phyloP scores from a whole-genome alignment of 2,797 vertebrate genomes.

The Pipistrellus nathusii region DNA sequence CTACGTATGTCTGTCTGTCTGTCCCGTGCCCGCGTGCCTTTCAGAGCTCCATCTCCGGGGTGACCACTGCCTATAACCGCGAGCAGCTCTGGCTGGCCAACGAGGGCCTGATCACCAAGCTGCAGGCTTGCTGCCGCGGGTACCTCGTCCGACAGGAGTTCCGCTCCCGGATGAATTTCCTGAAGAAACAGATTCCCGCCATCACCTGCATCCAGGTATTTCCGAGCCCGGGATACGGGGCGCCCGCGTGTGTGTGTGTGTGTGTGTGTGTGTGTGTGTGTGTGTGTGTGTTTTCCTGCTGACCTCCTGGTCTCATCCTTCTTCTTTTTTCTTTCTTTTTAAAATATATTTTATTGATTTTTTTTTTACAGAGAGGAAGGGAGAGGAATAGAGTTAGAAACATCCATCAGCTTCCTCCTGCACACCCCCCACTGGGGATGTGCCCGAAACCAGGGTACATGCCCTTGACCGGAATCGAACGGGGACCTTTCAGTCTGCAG shows the following conservation, averaged over 20 bases:
- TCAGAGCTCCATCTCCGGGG: conserved; percentile 95
- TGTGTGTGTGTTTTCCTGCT: too few species aligned
- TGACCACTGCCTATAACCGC: conserved; percentile 96
- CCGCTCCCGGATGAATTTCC: conserved; percentile 92
- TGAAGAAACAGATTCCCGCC: conserved; percentile 94
- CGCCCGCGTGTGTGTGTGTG: neutral
- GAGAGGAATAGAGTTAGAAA: too few species aligned
- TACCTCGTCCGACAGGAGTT: conserved; percentile 93
- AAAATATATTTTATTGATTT: too few species aligned
- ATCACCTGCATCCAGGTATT: conserved; percentile 96
- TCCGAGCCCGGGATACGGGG: rapidly evolving
- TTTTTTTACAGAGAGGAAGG: too few species aligned
- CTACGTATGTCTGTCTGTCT: rapidly evolving
- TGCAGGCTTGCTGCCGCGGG: conserved; percentile 96
- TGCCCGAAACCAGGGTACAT: too few species aligned
- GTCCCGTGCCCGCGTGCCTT: neutral
- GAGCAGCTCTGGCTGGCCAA: conserved; percentile 98
- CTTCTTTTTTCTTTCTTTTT: too few species aligned
- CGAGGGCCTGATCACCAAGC: conserved; percentile 93
- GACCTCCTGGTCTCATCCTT: too few species aligned
- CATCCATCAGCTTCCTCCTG: too few species aligned
- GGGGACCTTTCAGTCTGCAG: too few species aligned
- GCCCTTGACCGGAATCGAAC: too few species aligned
- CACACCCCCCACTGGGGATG: too few species aligned
- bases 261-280: too few species aligned